Percentiles rank a stretch among this genome's conserved stretches.
Evolutionary conservation across 2,888 invertebrate species (phyloP).

Genomic region (Ochlodes sylvanus): DNA sequence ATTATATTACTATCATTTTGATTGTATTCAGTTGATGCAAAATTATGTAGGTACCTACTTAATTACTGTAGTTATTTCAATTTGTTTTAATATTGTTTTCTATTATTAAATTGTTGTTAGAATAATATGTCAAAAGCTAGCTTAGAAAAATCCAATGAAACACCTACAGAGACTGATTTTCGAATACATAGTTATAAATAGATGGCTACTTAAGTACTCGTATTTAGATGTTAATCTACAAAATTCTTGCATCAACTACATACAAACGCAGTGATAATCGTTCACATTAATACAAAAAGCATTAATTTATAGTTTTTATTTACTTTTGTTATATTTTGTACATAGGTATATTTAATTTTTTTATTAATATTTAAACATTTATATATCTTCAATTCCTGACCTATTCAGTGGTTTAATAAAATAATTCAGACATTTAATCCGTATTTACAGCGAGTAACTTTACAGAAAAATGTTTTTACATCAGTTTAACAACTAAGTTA

Average conservation of each 20-base stretch:
- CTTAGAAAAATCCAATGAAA: too few relatives aligned
- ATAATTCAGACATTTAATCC: conserved; percentile 11
- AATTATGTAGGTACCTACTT: not conserved
- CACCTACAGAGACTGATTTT: too few relatives aligned
- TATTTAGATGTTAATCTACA: not conserved
- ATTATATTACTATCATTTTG: conserved; percentile 36
- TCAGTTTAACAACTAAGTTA: conserved; percentile 16
- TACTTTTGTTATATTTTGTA: conserved; percentile 49
- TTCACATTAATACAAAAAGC: conserved; percentile 49
- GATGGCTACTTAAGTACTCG: too few relatives aligned
- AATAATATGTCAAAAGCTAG: too few relatives aligned
- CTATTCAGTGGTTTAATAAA: conserved; percentile 44
- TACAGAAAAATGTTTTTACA: conserved; percentile 33
- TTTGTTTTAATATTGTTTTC: too few relatives aligned
- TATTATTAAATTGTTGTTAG: too few relatives aligned
- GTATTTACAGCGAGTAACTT: conserved; percentile 13
- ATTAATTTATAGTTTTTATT: conserved; percentile 43
- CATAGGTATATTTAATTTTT: conserved; percentile 37
- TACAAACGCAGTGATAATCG: not conserved
- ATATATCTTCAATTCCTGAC: conserved; percentile 64
- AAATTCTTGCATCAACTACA: not conserved
- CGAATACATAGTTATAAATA: too few relatives aligned
- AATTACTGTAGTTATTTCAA: too few relatives aligned
- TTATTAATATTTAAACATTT: conserved; percentile 14
- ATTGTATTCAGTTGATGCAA: conserved; percentile 41